Conservation (phyloP, 1,140 invertebrate genomes). For the Leptoteleia sp. region DNA sequence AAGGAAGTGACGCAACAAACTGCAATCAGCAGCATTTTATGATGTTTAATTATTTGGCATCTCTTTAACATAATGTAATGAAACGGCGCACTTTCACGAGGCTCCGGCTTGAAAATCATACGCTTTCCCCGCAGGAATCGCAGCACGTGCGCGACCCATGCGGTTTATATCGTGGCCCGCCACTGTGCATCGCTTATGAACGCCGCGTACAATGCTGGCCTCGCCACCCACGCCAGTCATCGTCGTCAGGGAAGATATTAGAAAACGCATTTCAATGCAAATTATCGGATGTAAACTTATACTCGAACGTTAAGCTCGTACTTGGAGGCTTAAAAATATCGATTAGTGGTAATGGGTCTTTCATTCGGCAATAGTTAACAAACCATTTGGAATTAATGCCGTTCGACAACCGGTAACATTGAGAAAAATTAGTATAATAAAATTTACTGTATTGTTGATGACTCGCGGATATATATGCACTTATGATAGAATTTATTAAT, state of each 20-base stretch:
- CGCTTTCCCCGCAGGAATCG: conserved; percentile 1
- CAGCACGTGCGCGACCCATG: conserved; percentile 52
- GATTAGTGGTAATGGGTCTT: too few species aligned
- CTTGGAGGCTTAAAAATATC: conserved; percentile 28
- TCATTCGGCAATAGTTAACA: too few species aligned
- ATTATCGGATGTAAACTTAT: too few species aligned
- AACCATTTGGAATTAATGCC: too few species aligned
- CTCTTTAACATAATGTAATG: conserved; percentile 49
- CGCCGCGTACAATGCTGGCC: conserved; percentile 45
- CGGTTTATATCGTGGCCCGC: conserved; percentile 30
- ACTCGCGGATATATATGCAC: too few species aligned
- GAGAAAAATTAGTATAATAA: too few species aligned
- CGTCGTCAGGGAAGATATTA: conserved; percentile 26
- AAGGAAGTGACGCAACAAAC: too few species aligned
- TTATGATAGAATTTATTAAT: too few species aligned
- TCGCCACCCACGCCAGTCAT: conserved; percentile 55
- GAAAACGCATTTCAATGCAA: conserved; percentile 60
- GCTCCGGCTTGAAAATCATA: conserved; percentile 33
- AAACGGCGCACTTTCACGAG: conserved; percentile 28
- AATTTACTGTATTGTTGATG: too few species aligned
- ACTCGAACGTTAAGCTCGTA: too few species aligned
- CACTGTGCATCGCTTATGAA: conserved; percentile 42
- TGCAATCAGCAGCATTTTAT: conserved; percentile 50
- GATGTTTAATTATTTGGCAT: conserved; percentile 43
- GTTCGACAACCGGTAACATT: too few species aligned